These are phyloP conservation scores for Cotesia chilonis DNA, from an alignment of 1,140 invertebrate genomes.

Conservation along the genomic window DNA sequence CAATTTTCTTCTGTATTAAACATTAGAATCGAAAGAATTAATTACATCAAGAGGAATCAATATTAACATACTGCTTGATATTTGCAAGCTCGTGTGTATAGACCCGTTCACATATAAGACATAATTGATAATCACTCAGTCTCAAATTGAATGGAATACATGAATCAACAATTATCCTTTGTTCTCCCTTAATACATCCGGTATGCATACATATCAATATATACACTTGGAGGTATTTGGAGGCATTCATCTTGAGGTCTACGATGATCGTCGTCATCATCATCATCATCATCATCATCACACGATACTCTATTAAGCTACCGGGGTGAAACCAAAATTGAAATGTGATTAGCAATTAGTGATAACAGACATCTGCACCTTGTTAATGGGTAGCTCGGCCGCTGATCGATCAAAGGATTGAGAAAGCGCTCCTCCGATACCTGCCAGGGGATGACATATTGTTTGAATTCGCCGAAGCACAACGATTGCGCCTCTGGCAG, in stretches of 20 bases:
- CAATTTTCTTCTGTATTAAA: not conserved
- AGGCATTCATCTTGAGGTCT: not conserved
- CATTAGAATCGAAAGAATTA: no score
- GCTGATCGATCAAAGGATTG: slow-evolving; percentile 19
- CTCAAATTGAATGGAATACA: slow-evolving; percentile 7
- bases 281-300: not conserved
- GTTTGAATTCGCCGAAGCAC: slow-evolving; percentile 11
- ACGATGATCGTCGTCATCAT: not conserved
- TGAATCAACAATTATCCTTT: not conserved
- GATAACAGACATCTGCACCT: not conserved
- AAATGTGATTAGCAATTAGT: slow-evolving; percentile 16
- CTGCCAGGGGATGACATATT: not conserved
- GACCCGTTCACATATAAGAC: not conserved
- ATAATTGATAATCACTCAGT: slow-evolving; percentile 4
- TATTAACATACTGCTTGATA: no score
- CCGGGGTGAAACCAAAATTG: not conserved
- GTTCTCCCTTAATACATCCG: not conserved
- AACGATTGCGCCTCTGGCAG: slow-evolving; percentile 11
- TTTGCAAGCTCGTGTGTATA: not conserved
- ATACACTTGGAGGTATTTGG: not conserved
- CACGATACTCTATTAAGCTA: not conserved
- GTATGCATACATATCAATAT: slow-evolving; percentile 1
- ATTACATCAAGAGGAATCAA: no score
- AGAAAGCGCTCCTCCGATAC: not conserved
- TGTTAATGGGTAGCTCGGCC: not conserved